Percentiles rank a stretch among this genome's conserved stretches.
Conservation (phyloP, 2,797 vertebrate genomes). For the Acanthurus leucopareius region DNA sequence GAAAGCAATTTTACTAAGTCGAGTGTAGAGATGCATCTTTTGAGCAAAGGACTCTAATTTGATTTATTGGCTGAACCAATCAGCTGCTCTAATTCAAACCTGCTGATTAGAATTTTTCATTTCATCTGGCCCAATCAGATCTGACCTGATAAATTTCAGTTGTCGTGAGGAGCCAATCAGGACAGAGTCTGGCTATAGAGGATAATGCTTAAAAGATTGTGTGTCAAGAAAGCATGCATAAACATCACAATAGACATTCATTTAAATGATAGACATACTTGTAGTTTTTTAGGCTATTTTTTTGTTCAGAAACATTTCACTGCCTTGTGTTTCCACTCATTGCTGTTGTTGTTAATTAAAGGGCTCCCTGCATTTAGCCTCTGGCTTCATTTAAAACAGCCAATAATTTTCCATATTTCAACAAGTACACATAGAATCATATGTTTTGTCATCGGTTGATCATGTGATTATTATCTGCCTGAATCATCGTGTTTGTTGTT, state of each 20-base stretch:
- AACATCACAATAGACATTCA: not conserved
- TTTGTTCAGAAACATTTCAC: not conserved
- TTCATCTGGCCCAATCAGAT: not conserved
- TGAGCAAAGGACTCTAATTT: not conserved
- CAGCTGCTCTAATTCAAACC: not conserved
- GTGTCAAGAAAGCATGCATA: not conserved
- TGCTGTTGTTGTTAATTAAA: not conserved
- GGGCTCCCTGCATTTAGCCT: rapidly evolving
- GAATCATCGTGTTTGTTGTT: conserved; percentile 18
- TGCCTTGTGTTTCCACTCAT: not conserved
- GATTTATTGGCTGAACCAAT: not conserved
- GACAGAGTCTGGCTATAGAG: not conserved
- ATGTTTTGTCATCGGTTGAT: not conserved
- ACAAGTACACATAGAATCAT: not conserved
- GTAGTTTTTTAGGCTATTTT: not conserved
- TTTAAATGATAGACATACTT: not conserved
- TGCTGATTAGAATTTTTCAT: not conserved
- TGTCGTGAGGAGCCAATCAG: not conserved
- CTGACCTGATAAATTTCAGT: not conserved
- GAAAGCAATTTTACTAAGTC: not conserved
- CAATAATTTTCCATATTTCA: not conserved
- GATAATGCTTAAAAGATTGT: not conserved
- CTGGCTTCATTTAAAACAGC: not conserved
- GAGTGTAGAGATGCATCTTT: not conserved
- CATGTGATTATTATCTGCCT: not conserved